Base-by-base conservation (phyloP, 2,888 invertebrate genomes). In the Chromoteleia sp. region DNA sequence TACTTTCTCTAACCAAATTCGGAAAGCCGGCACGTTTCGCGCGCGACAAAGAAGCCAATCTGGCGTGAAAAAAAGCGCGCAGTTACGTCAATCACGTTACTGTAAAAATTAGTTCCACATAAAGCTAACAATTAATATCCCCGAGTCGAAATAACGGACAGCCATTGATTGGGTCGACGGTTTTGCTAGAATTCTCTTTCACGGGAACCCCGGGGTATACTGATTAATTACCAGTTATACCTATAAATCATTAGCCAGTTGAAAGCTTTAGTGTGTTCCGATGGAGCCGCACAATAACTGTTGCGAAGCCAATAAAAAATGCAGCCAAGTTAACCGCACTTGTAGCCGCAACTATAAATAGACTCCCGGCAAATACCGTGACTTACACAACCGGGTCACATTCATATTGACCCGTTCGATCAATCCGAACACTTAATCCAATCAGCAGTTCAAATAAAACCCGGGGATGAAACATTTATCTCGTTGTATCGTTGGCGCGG, bases 1-100 rank as follows among this genome's bases (percentile, higher is more conserved):
- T 77, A 67, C 61, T 56, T 58, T 45, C 68, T 33, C 25, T 45
- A 65, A 59, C 52, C 17, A 81, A 81, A 76, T 73, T 76, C 59
- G n/a, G 14, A 43, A 29, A 58, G 43, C 50, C 58, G 52, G 6
- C 50, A 50, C 50, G 14, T 50, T 25, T 4, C 3, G 48, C 21
- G 41, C 10, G 43, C 12, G 14, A 75, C 63, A 54, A 74, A 67
- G 36, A 41, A 67, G 15, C 61, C 48, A 68, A 61, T 63, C 74
- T 61, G 15, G 41, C 33, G 48, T 17, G 43, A 54, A 61, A 54
- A 58, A 54, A 65, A 63, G 30, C 41, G 41, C 58, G 50, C 19
- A 19, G 48, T 54, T 33, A 43, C 43, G 54, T 50, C 36, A 56
- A 52, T 52, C n/a, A n/a, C n/a, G n/a, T n/a, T n/a, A 15, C 6